Percentiles rank a stretch among this genome's conserved stretches.
These are phyloP conservation scores for Cygnus olor DNA, from an alignment of 2,797 vertebrate species.

Conservation along the genomic window DNA sequence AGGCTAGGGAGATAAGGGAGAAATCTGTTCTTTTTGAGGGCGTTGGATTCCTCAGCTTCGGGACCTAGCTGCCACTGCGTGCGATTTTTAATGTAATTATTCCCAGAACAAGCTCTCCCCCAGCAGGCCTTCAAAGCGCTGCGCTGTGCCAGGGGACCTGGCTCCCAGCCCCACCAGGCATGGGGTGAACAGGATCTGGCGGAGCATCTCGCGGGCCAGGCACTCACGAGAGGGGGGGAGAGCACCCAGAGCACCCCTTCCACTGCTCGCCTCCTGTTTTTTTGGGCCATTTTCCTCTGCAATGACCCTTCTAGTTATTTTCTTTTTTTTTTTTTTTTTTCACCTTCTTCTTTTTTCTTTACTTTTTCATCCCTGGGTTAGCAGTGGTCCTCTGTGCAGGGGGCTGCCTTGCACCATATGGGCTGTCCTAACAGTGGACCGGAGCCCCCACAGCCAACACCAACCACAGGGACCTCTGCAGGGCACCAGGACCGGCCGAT, in stretches of 20 bases:
- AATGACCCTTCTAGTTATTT: neutral
- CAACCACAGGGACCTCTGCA: neutral
- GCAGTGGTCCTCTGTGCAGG: accelerated
- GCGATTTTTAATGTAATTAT: neutral
- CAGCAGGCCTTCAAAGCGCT: neutral
- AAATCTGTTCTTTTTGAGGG: neutral
- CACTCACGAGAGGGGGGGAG: neutral
- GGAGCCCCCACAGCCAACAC: neutral
- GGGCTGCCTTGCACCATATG: neutral
- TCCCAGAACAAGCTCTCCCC: neutral
- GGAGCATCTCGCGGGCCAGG: neutral
- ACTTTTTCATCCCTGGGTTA: neutral
- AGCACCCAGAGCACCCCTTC: neutral
- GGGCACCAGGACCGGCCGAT: neutral
- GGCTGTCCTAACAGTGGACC: neutral
- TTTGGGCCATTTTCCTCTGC: neutral
- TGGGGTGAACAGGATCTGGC: neutral
- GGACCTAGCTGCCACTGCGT: neutral
- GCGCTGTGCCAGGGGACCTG: neutral
- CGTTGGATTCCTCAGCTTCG: neutral
- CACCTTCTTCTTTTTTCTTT: accelerated
- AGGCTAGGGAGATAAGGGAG: neutral
- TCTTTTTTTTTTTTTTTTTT: neutral
- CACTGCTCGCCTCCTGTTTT: neutral
- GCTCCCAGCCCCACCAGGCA: neutral